Base-by-base conservation (phyloP, 1,140 invertebrate genomes). In the Idris sp. region DNA sequence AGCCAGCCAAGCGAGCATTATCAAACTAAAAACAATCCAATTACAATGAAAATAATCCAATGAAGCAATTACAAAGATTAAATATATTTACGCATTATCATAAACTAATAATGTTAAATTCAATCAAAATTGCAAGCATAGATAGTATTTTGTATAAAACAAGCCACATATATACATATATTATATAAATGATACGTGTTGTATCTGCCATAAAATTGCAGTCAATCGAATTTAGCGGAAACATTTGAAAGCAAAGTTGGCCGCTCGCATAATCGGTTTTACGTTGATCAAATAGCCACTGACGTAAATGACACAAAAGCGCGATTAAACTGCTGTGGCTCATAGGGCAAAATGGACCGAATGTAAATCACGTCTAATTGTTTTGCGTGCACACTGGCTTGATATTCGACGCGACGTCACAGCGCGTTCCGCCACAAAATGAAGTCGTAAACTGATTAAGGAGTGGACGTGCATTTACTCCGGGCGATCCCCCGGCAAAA, bases 401-500 rank as follows among this genome's bases (percentile, higher is more conserved):
- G 54, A 49, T 48, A 48, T 38, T 58, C n/a, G 40, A 44, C 18
- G 30, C 14, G 53, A 58, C 30, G 28, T 48, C 14, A 26, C 4
- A 19, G 4, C 40, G 35, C n/a, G n/a, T n/a, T n/a, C n/a, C n/a
- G n/a, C n/a, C n/a, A n/a, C n/a, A n/a, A n/a, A 36, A 67, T 67
- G 25, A 48, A 49, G 64, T 58, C 53, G 46, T 68, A 68, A 68
- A 68, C 53, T 44, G 53, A 68, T 68, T 58, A 68, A 59, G 36
- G 30, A 46, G 19, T 16, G 33, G 25, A 54, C 40, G 41, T 14
- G 38, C 36, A 25, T 49, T 54, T 10, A 25, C 41, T 13, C 40
- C n/a, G 5, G 9, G 56, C 44, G 31, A 48, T 65, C 28, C 11
- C 10, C 26, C 53, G 36, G 19, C n/a, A n/a, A n/a, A 58, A 58